Conservation (phyloP, 2,113 vertebrate species). For the Alosa alosa region DNA sequence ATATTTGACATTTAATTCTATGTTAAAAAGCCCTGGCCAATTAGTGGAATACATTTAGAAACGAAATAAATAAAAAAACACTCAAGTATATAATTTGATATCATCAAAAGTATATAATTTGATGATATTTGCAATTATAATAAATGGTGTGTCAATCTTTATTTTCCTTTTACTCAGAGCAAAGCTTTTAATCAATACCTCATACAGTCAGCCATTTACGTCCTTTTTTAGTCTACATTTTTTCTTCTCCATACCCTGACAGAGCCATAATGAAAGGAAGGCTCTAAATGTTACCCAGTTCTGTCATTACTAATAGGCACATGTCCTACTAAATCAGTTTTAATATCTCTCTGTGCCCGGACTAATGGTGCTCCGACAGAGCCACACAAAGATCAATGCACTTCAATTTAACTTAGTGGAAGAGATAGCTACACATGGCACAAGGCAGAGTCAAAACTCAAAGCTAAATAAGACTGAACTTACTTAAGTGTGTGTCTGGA, state of each 20-base stretch:
- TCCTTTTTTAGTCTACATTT: neutral
- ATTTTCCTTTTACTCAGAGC: neutral
- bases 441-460: neutral
- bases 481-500: neutral
- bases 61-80: no score
- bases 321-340: neutral
- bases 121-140: neutral
- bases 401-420: neutral
- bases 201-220: neutral
- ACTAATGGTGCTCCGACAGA: neutral
- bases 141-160: neutral
- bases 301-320: neutral
- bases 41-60: no score
- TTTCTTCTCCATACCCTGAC: neutral
- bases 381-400: neutral
- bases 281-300: neutral
- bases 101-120: neutral
- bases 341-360: neutral
- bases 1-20: no score
- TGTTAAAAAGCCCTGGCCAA: no score
- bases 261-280: neutral
- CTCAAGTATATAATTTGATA: no score
- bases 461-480: neutral
- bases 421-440: neutral
- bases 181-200: neutral